Evolutionary conservation across 2,888 invertebrate genomes (phyloP), one percentile per base, ranked within the genome.

Genomic region (Diachrysia chrysitis): DNA sequence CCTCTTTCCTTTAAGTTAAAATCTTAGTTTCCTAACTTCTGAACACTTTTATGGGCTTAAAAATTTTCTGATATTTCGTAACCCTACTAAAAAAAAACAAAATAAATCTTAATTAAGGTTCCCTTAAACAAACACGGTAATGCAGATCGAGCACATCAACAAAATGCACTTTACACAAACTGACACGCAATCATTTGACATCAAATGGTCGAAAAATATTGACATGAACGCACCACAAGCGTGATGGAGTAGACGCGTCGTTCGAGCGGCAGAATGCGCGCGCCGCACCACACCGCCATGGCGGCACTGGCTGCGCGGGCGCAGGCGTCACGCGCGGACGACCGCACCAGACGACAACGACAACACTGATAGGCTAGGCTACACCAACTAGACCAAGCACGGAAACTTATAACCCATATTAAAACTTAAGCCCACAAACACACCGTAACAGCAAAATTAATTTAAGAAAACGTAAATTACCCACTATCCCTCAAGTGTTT

Each of bases 271-370:
- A 91, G 87, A 65, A 95, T 90, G 87, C 95, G 95, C 88, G 95
- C 95, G 86, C 95, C 95, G 90, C 95, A 95, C 95, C 95, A 95
- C 86, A 95, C 95, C 87, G 95, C 93, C 95, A 95, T 95, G 79
- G 92, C 93, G 90, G 93, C 88, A 94, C 93, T 93, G 89, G 71
- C 66, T 81, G 87, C 85, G 85, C 84, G 62, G 66, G 85, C 87
- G 87, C 85, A 74, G 58, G 62, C 81, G 86, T 83, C 84, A 84
- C 84, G 88, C 87, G 66, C 78, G 79, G 79, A 46, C 82, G 77
- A 70, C 76, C 76, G 75, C 68, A 81, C 76, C 80, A 79, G 82
- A 76, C 82, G 82, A 82, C 81, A 77, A 76, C 78, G 65, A 66
- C 64, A 69, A 70, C 61, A 48, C 63, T 35, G 60, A 56, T 63